Base-by-base conservation (phyloP, 2,888 invertebrate genomes). In the Rutpela maculata region DNA sequence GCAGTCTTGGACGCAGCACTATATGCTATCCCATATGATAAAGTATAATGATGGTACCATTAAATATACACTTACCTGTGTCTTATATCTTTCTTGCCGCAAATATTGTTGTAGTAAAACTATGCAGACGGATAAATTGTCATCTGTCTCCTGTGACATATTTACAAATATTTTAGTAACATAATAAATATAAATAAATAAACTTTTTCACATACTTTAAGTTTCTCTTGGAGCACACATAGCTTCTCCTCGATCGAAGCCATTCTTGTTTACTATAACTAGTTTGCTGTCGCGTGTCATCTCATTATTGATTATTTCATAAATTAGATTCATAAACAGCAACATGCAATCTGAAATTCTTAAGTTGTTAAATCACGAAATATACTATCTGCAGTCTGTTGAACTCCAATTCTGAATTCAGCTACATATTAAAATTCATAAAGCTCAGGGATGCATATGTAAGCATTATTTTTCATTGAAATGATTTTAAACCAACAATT, bases 201-300 rank as follows among this genome's bases (percentile, higher is more conserved):
- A n/a, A 31, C 17, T 60, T n/a, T 55, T 50, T 59, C 55, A 57
- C 74, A 78, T 84, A 86, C 87, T 83, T 86, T 87, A 31, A 87
- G 82, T 83, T 87, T 87, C 75, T 86, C 83, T 74, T 85, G 84
- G 50, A 87, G 83, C 59, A 86, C 85, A 79, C 80, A 83, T 60
- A 87, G 84, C 80, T 86, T 87, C 79, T 87, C 85, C 80, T 87
- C 85, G 57, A 87, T 81, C 66, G 84, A 81, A 83, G 85, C 84
- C 85, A 86, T 86, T 82, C 81, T 84, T 84, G 82, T 81, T 82
- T 81, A 83, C 60, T 63, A 43, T 72, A 62, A 63, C 55, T 56
- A 38, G 38, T 50, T 70, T 63, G 77, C 83, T 86, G 87, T 86
- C 86, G 86, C 85, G 85, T 87, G 85, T 86, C 87, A 85, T 85